Evolutionary conservation across 2,113 vertebrate species (phyloP).

Genomic region (Litocranius walleri): DNA sequence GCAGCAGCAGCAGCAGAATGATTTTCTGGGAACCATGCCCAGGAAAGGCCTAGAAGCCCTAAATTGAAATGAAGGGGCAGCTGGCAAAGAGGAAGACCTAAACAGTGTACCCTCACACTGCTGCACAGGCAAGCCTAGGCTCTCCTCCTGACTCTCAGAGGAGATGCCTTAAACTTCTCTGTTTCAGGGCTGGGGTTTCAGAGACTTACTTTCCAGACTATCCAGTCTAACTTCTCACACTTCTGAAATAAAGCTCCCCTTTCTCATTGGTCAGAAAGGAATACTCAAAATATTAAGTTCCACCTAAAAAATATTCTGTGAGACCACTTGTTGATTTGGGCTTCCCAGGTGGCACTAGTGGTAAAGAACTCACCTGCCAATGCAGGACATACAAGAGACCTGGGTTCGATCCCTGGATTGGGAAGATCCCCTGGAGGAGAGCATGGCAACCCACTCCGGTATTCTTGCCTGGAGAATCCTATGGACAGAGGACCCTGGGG

Average conservation of each 20-base stretch:
- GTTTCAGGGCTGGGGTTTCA: background rate
- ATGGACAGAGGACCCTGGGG: background rate
- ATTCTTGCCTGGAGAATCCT: background rate
- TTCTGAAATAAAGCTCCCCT: constrained; percentile 26
- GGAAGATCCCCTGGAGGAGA: background rate
- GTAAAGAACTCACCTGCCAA: background rate
- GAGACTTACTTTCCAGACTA: background rate
- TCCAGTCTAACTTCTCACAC: background rate
- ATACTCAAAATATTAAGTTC: constrained; percentile 40
- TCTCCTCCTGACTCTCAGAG: background rate
- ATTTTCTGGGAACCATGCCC: constrained; percentile 67
- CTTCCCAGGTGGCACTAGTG: background rate
- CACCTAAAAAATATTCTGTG: background rate
- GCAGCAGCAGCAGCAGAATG: constrained; percentile 33
- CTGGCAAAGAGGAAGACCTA: constrained; percentile 12
- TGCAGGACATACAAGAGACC: background rate
- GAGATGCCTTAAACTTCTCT: background rate
- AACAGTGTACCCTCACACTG: background rate
- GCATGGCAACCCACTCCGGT: background rate
- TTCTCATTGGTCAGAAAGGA: background rate
- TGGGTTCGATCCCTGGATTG: background rate
- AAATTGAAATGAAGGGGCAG: constrained; percentile 36
- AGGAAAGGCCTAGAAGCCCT: constrained; percentile 51
- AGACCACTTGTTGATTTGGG: background rate
- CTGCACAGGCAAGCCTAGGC: background rate